These are phyloP conservation scores for Lophius americanus DNA, from an alignment of 2,797 vertebrate genomes.

Conservation along the genomic window DNA sequence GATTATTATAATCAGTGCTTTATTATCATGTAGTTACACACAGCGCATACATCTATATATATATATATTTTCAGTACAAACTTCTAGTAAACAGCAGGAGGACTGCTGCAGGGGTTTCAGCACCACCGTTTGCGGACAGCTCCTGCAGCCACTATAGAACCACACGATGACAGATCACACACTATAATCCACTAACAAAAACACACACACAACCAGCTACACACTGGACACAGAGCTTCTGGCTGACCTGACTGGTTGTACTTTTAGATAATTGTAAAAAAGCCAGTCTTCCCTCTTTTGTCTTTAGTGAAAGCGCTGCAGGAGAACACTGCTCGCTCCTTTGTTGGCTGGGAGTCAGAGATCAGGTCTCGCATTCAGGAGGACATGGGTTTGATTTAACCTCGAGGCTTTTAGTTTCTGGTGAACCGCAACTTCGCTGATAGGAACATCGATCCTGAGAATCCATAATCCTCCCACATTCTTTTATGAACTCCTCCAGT, in stretches of 20 bases:
- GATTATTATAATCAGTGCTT: too few species aligned
- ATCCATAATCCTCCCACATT: too few species aligned
- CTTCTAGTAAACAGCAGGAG: too few species aligned
- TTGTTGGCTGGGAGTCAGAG: slow-evolving; percentile 3
- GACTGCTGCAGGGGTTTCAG: too few species aligned
- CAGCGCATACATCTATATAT: too few species aligned
- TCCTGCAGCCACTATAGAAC: too few species aligned
- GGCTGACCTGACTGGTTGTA: not conserved
- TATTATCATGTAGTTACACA: too few species aligned
- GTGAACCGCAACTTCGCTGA: not conserved
- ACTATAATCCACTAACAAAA: not conserved
- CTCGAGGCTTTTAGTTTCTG: not conserved
- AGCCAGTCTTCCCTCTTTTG: not conserved
- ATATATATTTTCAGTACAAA: too few species aligned
- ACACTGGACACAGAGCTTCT: not conserved
- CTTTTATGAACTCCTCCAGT: too few species aligned
- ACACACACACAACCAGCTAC: not conserved
- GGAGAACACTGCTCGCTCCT: not conserved
- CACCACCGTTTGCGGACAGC: too few species aligned
- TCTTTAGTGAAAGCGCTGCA: slow-evolving; percentile 3
- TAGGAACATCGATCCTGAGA: too few species aligned
- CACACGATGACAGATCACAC: not conserved
- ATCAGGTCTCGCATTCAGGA: slow-evolving; percentile 2
- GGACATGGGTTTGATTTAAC: slow-evolving; percentile 14
- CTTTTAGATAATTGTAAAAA: too few species aligned